These are phyloP conservation scores for Alligator sinensis DNA, from an alignment of 2,113 vertebrate genomes.

Conservation along the genomic window DNA sequence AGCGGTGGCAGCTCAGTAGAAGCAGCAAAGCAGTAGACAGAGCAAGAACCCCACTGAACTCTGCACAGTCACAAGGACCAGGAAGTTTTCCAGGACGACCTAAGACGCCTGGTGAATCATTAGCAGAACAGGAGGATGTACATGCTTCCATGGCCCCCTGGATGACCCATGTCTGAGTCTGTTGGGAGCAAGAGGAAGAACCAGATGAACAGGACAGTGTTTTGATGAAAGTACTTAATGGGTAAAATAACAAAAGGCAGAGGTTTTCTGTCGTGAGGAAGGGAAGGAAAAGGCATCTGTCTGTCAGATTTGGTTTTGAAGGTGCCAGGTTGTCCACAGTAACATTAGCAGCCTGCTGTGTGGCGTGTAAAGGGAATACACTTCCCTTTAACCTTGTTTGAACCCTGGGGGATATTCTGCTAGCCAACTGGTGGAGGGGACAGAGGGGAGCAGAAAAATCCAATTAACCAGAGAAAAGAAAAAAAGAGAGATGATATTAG, in stretches of 20 bases:
- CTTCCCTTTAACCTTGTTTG: not conserved
- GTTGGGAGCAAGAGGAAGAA: not conserved
- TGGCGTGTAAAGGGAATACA: not conserved
- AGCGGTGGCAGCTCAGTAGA: too few species aligned
- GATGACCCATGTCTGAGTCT: not conserved
- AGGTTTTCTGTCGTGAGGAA: not conserved
- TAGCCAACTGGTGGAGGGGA: accelerated
- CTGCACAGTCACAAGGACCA: not conserved
- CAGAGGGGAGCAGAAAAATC: not conserved
- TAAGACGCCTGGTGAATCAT: not conserved
- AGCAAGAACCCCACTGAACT: too few species aligned
- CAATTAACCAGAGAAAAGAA: not conserved
- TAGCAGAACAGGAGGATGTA: not conserved
- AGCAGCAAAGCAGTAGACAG: too few species aligned
- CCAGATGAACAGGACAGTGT: not conserved
- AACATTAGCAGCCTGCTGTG: not conserved
- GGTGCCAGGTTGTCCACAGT: not conserved
- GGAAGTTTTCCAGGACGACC: not conserved
- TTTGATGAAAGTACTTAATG: not conserved
- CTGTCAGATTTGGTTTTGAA: not conserved
- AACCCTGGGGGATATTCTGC: not conserved
- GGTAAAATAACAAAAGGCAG: not conserved
- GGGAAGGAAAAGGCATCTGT: not conserved
- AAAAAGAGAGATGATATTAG: not conserved
- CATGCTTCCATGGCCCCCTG: not conserved